Conservation (phyloP, 1,140 invertebrate genomes). For the Bursaphelenchus mucronatus region DNA sequence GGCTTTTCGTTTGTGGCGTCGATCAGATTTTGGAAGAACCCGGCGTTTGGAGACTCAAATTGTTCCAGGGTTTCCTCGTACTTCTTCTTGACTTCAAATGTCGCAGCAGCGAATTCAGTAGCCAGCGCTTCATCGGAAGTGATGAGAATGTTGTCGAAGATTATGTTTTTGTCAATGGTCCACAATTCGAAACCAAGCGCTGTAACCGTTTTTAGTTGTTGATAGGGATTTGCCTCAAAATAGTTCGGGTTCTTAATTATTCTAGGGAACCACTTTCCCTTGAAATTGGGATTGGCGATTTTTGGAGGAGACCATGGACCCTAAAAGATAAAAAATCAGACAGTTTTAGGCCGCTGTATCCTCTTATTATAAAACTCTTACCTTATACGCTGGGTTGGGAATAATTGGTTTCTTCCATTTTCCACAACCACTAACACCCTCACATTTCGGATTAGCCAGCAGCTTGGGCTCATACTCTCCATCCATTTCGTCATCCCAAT, state of each 20-base stretch:
- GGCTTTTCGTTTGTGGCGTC: constrained; percentile 80
- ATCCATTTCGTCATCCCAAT: constrained; percentile 93
- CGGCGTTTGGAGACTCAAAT: constrained; percentile 72
- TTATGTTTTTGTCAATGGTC: constrained; percentile 89
- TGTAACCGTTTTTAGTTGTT: constrained; percentile 80
- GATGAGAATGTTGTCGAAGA: constrained; percentile 85
- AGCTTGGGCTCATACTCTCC: constrained; percentile 94
- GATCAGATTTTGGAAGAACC: constrained; percentile 73
- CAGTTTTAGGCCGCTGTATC: no score
- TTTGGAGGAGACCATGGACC: constrained; percentile 77
- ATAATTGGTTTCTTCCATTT: constrained; percentile 68
- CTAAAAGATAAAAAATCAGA: constrained; percentile 32
- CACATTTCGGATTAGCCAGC: constrained; percentile 83
- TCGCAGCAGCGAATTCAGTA: constrained; percentile 74
- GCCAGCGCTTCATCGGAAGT: constrained; percentile 78
- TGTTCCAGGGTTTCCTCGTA: constrained; percentile 65
- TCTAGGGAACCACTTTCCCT: constrained; percentile 84
- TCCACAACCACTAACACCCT: constrained; percentile 80
- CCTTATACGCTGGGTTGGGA: constrained; percentile 60
- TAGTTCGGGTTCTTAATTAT: constrained; percentile 83
- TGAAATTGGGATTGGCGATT: constrained; percentile 88
- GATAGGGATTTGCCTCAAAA: constrained; percentile 85
- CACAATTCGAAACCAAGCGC: constrained; percentile 92
- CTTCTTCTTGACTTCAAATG: constrained; percentile 76
- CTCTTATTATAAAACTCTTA: constrained; percentile 28